These are phyloP conservation scores for Lucifuga dentata DNA, from an alignment of 2,113 vertebrate genomes.

Conservation along the genomic window DNA sequence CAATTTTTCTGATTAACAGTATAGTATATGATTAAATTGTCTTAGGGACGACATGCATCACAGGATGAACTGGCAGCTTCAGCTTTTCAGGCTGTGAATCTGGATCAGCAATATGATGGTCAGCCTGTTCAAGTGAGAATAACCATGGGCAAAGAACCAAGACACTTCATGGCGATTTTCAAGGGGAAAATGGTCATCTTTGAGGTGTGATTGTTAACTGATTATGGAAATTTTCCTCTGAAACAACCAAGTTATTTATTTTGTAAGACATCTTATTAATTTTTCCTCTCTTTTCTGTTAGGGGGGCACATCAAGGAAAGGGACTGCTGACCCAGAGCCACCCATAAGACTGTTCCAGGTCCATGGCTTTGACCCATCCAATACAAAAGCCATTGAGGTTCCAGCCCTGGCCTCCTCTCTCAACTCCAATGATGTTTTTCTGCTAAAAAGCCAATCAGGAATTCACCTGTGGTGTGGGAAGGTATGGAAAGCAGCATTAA, in stretches of 20 bases:
- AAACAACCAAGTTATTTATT: neutral
- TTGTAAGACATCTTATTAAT: neutral
- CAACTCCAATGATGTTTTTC: conserved; percentile 91
- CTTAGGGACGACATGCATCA: conserved; percentile 86
- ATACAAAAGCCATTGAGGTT: conserved; percentile 86
- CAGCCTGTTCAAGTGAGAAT: conserved; percentile 87
- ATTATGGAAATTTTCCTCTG: neutral
- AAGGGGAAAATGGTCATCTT: conserved; percentile 90
- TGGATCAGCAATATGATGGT: conserved; percentile 84
- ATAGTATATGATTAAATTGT: neutral
- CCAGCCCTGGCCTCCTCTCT: conserved; percentile 82
- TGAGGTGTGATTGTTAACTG: conserved; percentile 79
- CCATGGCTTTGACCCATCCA: conserved; percentile 81
- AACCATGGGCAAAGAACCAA: conserved; percentile 90
- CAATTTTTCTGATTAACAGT: neutral
- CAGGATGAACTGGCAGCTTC: conserved; percentile 90
- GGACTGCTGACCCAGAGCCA: conserved; percentile 78
- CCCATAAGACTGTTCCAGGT: conserved; percentile 89
- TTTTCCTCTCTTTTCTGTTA: conserved; percentile 49
- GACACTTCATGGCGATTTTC: conserved; percentile 92
- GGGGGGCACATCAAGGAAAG: conserved; percentile 90
- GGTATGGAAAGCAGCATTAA: conserved; percentile 69
- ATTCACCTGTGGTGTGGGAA: conserved; percentile 92
- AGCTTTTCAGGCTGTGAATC: conserved; percentile 85
- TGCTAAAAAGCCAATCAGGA: conserved; percentile 82